phyloP scores from a whole-genome alignment of 2,797 vertebrate species.

The Sandelia bainsii region DNA sequence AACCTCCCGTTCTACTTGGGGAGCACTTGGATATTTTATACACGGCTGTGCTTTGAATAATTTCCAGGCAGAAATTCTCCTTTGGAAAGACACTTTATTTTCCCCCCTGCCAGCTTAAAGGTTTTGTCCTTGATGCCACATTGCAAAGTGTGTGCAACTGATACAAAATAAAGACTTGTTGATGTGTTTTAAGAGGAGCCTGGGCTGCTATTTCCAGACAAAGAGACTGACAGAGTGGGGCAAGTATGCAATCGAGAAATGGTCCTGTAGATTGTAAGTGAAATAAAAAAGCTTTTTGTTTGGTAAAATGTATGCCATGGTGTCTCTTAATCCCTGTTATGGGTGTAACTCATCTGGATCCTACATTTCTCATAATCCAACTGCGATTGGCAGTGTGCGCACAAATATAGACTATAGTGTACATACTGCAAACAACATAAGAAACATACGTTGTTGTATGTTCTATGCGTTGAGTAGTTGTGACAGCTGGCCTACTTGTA shows the following conservation, averaged over 20 bases:
- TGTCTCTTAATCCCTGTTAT: neutral
- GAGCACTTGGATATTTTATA: slow-evolving; percentile 83
- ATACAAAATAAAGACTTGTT: slow-evolving; percentile 58
- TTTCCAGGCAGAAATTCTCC: slow-evolving; percentile 83
- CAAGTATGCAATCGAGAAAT: neutral
- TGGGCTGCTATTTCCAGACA: slow-evolving; percentile 23
- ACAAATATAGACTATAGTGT: neutral
- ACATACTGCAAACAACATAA: neutral
- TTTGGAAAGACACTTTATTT: slow-evolving; percentile 82
- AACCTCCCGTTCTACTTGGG: slow-evolving; percentile 84
- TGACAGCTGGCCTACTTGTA: slow-evolving; percentile 56
- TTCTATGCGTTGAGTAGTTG: slow-evolving; percentile 26
- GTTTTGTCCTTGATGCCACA: slow-evolving; percentile 88
- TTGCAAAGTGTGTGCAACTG: slow-evolving; percentile 83
- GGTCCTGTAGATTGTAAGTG: slow-evolving; percentile 36
- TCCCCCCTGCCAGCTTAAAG: slow-evolving; percentile 78
- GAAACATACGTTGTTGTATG: neutral
- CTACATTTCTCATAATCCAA: slow-evolving; percentile 8
- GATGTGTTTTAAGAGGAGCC: slow-evolving; percentile 44
- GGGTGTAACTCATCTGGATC: neutral
- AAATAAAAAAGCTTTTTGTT: neutral
- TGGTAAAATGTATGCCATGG: too few species aligned
- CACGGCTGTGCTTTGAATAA: slow-evolving; percentile 88
- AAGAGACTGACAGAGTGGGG: slow-evolving; percentile 26
- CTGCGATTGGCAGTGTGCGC: too few species aligned